phyloP scores from a whole-genome alignment of 2,797 vertebrate genomes.

The Gouania willdenowi region DNA sequence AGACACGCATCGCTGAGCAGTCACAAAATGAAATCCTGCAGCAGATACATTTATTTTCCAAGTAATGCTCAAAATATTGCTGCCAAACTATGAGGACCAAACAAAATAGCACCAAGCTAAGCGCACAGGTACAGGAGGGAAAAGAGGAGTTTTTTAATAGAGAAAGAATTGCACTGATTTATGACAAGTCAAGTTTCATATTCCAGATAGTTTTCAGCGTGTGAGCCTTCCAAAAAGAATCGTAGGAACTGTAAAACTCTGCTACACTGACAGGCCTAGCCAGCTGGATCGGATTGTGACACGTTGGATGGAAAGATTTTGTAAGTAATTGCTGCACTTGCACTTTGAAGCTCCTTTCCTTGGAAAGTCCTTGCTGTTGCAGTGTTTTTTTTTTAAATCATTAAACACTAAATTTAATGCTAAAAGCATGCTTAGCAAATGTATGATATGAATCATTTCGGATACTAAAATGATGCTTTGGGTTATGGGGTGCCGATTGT shows the following conservation, averaged over 20 bases:
- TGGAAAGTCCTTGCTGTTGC: background rate
- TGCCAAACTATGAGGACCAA: conserved; percentile 22
- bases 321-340: conserved; percentile 17
- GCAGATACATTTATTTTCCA: no score
- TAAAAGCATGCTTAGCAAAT: no score
- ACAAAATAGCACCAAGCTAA: conserved; percentile 15
- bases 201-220: conserved; percentile 4
- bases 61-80: conserved; percentile 35
- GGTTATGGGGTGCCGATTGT: no score
- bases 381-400: no score
- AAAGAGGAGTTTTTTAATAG: conserved; percentile 19
- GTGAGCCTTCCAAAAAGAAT: conserved; percentile 24
- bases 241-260: conserved; percentile 10
- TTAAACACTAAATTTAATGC: no score
- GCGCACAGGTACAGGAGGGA: conserved; percentile 22
- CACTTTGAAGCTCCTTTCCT: background rate
- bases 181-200: conserved; percentile 22
- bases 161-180: conserved; percentile 19
- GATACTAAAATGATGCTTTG: no score
- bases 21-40: conserved; percentile 32
- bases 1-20: conserved; percentile 47
- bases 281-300: conserved; percentile 5
- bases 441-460: no score
- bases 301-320: conserved; percentile 3
- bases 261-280: conserved; percentile 6